Conservation (phyloP, 2,797 vertebrate genomes). For the Pseudomugil tenellus region DNA sequence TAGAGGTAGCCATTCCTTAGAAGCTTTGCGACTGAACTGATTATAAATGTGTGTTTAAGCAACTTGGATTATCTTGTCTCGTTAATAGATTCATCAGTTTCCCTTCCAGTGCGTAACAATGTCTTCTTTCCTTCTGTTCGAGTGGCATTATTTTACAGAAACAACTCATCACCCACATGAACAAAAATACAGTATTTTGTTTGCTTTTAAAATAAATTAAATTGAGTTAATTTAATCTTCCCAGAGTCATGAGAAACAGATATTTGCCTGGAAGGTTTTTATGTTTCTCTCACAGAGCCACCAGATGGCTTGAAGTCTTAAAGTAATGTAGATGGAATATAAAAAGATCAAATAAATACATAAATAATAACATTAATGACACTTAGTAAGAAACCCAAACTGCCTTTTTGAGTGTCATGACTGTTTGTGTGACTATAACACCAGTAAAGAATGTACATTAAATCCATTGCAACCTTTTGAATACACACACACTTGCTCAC, state of each 20-base stretch:
- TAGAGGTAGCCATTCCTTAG: too few species aligned
- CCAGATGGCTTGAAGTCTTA: background rate
- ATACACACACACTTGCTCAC: conserved; percentile 17
- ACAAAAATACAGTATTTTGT: background rate
- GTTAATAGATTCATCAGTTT: background rate
- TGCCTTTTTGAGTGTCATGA: conserved; percentile 22
- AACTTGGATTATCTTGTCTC: background rate
- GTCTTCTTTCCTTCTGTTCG: background rate
- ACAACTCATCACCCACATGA: background rate
- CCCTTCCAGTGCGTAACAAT: background rate
- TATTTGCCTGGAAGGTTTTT: background rate
- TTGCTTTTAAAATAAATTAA: too few species aligned
- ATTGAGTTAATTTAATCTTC: too few species aligned
- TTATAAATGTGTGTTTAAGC: background rate
- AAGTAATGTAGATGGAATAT: background rate
- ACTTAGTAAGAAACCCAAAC: background rate
- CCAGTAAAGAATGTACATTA: conserved; percentile 38
- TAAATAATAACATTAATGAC: background rate
- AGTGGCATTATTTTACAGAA: background rate
- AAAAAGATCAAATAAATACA: background rate
- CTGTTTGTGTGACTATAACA: conserved; percentile 35
- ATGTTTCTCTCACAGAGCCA: background rate
- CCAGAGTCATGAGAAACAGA: background rate
- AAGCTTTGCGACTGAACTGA: too few species aligned
- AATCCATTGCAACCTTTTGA: conserved; percentile 25